Evolutionary conservation across 2,888 invertebrate genomes (phyloP).

Genomic region (Mythimna loreyi): DNA sequence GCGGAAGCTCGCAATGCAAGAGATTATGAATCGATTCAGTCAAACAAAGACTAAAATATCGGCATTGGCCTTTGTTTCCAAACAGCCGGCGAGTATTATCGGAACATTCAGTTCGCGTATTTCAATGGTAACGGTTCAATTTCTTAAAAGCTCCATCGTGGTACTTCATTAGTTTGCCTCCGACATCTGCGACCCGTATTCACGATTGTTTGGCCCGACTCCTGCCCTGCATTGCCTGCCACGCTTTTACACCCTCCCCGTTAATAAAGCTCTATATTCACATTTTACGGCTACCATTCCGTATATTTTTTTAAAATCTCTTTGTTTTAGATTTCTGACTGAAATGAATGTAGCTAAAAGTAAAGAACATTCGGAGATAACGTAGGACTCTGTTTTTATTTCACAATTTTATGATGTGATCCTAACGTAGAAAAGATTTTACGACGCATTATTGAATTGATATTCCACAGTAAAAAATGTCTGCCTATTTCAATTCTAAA

Average conservation of each 20-base stretch:
- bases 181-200: slow-evolving; percentile 82
- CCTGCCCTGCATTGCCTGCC: slow-evolving; percentile 66
- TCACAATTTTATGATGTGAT: slow-evolving; percentile 22
- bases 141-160: slow-evolving; percentile 81
- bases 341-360: slow-evolving; percentile 12
- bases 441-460: slow-evolving; percentile 24
- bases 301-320: slow-evolving; percentile 41
- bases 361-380: slow-evolving; percentile 29
- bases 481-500: slow-evolving; percentile 14
- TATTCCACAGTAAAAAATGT: slow-evolving; percentile 12
- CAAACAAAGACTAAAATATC: slow-evolving; percentile 44
- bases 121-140: slow-evolving; percentile 78
- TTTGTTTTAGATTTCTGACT: slow-evolving; percentile 28
- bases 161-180: slow-evolving; percentile 84
- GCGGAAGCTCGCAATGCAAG: slow-evolving; percentile 14
- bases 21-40: slow-evolving; percentile 43
- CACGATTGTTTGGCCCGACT: slow-evolving; percentile 80
- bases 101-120: slow-evolving; percentile 51
- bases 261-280: slow-evolving; percentile 74
- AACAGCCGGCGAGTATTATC: slow-evolving; percentile 32
- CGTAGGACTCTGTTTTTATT: slow-evolving; percentile 19
- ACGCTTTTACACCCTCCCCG: slow-evolving; percentile 69
- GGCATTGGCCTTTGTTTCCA: slow-evolving; percentile 34
- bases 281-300: slow-evolving; percentile 63
- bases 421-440: slow-evolving; percentile 26